phyloP scores from a whole-genome alignment of 1,140 invertebrate genomes.

The Danaus melanippus region DNA sequence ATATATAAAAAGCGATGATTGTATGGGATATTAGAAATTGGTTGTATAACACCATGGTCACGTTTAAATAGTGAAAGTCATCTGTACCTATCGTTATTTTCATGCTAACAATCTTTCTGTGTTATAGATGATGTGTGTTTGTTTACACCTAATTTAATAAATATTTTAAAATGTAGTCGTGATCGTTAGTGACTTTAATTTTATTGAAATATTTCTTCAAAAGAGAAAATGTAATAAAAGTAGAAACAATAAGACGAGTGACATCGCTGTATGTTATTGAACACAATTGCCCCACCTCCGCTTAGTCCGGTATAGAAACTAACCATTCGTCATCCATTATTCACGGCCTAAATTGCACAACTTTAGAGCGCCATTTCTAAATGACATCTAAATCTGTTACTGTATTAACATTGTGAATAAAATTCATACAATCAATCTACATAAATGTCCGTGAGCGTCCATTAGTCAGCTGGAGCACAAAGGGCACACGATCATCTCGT shows the following conservation, averaged over 20 bases:
- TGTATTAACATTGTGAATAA: constrained; percentile 73
- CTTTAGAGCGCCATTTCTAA: constrained; percentile 71
- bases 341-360: constrained; percentile 71
- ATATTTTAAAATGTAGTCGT: too few species aligned
- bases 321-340: constrained; percentile 70
- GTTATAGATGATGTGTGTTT: background rate
- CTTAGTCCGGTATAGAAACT: constrained; percentile 51
- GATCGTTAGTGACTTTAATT: too few species aligned
- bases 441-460: constrained; percentile 71
- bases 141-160: background rate
- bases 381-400: constrained; percentile 72
- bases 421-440: constrained; percentile 73
- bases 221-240: background rate
- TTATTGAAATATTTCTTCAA: too few species aligned
- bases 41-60: too few species aligned
- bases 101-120: background rate
- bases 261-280: constrained; percentile 1
- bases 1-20: too few species aligned
- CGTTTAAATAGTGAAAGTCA: too few species aligned
- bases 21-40: too few species aligned
- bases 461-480: constrained; percentile 68
- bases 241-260: constrained; percentile 2
- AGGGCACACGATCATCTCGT: constrained; percentile 70
- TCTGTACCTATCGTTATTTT: too few species aligned
- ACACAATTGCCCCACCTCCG: constrained; percentile 47